These are phyloP conservation scores for Temnothorax nylanderi DNA, from an alignment of 1,140 invertebrate genomes.

Conservation along the genomic window DNA sequence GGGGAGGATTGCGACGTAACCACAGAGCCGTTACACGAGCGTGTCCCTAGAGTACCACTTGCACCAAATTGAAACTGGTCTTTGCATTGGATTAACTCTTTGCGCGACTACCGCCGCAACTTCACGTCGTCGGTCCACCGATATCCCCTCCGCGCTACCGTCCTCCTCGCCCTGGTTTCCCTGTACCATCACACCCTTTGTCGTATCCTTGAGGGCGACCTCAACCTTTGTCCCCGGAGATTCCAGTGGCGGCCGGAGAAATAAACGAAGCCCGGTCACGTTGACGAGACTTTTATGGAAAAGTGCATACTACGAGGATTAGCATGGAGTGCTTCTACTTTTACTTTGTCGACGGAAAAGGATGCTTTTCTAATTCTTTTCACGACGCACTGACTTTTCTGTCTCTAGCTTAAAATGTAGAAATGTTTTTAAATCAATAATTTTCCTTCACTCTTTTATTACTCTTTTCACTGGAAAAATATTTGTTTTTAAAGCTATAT, in stretches of 20 bases:
- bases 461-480: background rate
- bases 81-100: constrained; percentile 82
- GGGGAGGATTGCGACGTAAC: constrained; percentile 61
- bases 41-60: constrained; percentile 76
- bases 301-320: constrained; percentile 16
- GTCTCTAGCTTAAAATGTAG: background rate
- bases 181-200: background rate
- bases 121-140: constrained; percentile 49
- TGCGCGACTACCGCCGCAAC: constrained; percentile 67
- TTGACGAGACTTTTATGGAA: constrained; percentile 50
- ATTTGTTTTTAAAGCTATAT: background rate
- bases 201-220: constrained; percentile 17
- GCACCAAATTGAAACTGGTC: constrained; percentile 82
- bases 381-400: background rate
- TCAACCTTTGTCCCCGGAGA: constrained; percentile 21
- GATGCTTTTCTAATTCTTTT: background rate
- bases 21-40: constrained; percentile 69
- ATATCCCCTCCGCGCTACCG: constrained; percentile 12
- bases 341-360: background rate
- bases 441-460: background rate
- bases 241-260: background rate
- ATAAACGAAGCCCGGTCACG: background rate
- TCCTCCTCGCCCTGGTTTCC: background rate
- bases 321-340: background rate
- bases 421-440: background rate